These are phyloP conservation scores for Maniola jurtina DNA, from an alignment of 1,140 invertebrate genomes.

Conservation along the genomic window DNA sequence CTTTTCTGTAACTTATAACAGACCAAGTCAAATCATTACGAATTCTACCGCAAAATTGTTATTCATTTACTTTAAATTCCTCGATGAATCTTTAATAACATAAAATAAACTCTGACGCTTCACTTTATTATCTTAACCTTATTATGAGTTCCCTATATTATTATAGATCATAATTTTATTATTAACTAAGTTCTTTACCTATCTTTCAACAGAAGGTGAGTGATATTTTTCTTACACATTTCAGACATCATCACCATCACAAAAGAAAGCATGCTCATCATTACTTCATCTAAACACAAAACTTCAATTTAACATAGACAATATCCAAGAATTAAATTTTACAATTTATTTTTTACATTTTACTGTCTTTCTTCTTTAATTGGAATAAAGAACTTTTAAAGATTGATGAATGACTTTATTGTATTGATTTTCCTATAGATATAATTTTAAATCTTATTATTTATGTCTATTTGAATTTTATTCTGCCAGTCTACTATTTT, in stretches of 20 bases:
- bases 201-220: constrained; percentile 21
- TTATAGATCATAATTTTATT: not conserved
- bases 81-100: too few species aligned
- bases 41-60: too few species aligned
- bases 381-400: constrained; percentile 14
- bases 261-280: constrained; percentile 64
- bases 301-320: not conserved
- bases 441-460: too few species aligned
- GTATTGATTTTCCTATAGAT: constrained; percentile 4
- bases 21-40: too few species aligned
- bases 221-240: constrained; percentile 50
- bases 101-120: not conserved
- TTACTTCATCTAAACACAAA: constrained; percentile 52
- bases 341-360: constrained; percentile 4
- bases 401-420: constrained; percentile 26
- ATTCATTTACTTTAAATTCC: too few species aligned
- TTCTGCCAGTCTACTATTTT: too few species aligned
- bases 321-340: not conserved
- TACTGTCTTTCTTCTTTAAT: constrained; percentile 1
- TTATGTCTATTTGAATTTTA: too few species aligned
- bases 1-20: too few species aligned
- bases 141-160: not conserved
- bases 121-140: not conserved
- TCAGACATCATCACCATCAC: constrained; percentile 62
- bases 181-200: not conserved